These are phyloP conservation scores for Ceratosolen solmsi DNA, from an alignment of 1,140 invertebrate genomes.

Conservation along the genomic window DNA sequence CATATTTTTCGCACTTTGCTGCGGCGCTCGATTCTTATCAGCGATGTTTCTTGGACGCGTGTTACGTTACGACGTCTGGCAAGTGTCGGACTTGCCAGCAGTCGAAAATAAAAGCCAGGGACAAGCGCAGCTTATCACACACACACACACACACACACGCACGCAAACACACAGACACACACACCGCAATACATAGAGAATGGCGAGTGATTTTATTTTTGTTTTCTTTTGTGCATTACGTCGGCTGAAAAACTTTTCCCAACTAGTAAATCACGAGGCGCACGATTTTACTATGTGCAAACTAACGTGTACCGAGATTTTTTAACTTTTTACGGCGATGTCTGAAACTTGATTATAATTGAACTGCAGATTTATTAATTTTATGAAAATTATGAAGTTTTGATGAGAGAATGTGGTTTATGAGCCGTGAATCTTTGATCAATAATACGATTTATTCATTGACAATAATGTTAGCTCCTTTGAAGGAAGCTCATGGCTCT, in stretches of 20 bases:
- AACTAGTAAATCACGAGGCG: constrained; percentile 15
- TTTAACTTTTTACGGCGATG: background rate
- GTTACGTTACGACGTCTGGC: constrained; percentile 5
- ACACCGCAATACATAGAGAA: no score
- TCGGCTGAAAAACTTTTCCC: constrained; percentile 4
- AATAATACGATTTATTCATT: no score
- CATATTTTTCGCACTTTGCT: background rate
- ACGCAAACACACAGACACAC: no score
- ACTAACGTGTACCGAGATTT: background rate
- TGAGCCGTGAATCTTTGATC: background rate
- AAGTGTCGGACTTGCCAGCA: background rate
- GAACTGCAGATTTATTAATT: background rate
- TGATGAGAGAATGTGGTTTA: constrained; percentile 5
- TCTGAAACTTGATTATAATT: background rate
- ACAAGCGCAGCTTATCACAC: constrained; percentile 20
- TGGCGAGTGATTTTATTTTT: background rate
- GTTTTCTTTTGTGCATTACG: background rate
- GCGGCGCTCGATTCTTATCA: background rate
- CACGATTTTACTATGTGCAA: background rate
- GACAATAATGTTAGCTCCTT: no score
- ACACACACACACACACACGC: no score
- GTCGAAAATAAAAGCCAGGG: constrained; percentile 39
- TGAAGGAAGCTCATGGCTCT: no score
- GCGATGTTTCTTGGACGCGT: constrained; percentile 10
- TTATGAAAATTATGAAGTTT: background rate